These are phyloP conservation scores for Acleris sparsana DNA, from an alignment of 2,888 invertebrate species.

Conservation along the genomic window DNA sequence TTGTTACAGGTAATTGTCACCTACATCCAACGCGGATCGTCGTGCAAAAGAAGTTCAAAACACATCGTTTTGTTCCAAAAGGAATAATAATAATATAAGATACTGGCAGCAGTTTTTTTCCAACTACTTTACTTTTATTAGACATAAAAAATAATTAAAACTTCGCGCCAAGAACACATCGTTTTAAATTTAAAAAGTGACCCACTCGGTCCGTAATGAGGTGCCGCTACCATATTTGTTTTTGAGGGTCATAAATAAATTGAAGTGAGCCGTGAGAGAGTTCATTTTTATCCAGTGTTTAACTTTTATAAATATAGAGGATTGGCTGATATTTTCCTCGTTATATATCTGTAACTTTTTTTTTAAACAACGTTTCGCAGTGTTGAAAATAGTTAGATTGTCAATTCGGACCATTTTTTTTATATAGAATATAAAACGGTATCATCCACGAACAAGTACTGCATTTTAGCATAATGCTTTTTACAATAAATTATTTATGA, in stretches of 20 bases:
- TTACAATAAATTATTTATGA: conserved; percentile 8
- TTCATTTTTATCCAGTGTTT: background rate
- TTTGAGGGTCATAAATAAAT: conserved; percentile 58
- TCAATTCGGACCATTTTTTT: too few species aligned
- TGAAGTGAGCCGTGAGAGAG: conserved; percentile 54
- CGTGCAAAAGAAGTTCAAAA: too few species aligned
- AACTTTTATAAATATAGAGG: conserved; percentile 10
- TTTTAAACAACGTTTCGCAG: too few species aligned
- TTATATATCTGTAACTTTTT: too few species aligned
- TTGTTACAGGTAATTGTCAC: conserved; percentile 28
- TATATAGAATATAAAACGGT: background rate
- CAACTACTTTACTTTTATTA: conserved; percentile 9
- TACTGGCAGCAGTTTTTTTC: background rate
- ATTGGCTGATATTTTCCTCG: background rate
- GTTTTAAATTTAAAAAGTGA: conserved; percentile 50
- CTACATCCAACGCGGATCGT: background rate
- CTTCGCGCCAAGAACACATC: conserved; percentile 12
- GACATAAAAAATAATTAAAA: conserved; percentile 17
- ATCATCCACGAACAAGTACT: background rate
- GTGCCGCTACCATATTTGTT: conserved; percentile 54
- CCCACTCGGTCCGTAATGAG: conserved; percentile 52
- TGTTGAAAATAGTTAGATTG: too few species aligned
- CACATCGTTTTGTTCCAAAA: too few species aligned
- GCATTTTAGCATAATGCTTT: background rate
- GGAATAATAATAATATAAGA: too few species aligned